A percentile compares a stretch with the other conserved stretches of the same genome.
These are phyloP conservation scores for Lysandra coridon DNA, from an alignment of 2,888 invertebrate genomes.

Conservation along the genomic window DNA sequence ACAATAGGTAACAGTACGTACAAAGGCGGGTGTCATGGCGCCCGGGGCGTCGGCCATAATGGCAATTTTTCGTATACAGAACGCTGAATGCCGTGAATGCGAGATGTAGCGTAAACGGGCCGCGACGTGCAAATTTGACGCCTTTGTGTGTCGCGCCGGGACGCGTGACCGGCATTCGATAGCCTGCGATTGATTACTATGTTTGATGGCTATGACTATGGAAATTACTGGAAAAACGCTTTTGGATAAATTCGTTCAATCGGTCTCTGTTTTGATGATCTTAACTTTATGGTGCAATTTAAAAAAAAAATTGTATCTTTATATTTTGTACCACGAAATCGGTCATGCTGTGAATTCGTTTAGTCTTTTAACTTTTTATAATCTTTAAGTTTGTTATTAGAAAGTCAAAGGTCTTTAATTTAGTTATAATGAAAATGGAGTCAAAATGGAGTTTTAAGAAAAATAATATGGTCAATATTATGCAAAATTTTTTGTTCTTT, in stretches of 20 bases:
- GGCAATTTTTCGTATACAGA: constrained; percentile 76
- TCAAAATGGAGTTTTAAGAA: no score
- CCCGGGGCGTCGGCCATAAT: constrained; percentile 60
- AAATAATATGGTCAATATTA: no score
- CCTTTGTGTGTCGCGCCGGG: constrained; percentile 67
- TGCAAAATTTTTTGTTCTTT: no score
- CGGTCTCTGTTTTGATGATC: background rate
- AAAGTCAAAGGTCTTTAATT: no score
- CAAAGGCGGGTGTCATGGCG: constrained; percentile 58
- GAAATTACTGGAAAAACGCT: constrained; percentile 27
- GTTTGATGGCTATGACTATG: constrained; percentile 40
- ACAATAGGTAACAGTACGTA: constrained; percentile 39
- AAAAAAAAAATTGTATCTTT: background rate
- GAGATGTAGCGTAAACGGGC: constrained; percentile 75
- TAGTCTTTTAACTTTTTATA: no score
- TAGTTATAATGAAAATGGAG: no score
- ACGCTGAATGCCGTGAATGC: constrained; percentile 70
- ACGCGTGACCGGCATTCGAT: constrained; percentile 69
- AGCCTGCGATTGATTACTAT: constrained; percentile 41
- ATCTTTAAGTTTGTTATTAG: no score
- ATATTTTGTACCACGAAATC: background rate
- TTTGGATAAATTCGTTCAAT: constrained; percentile 1
- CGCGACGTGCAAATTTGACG: constrained; percentile 78
- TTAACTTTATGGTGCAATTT: background rate
- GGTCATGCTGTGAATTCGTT: no score